Base-by-base conservation (phyloP, 1,140 invertebrate species). In the Chironomus tepperi region DNA sequence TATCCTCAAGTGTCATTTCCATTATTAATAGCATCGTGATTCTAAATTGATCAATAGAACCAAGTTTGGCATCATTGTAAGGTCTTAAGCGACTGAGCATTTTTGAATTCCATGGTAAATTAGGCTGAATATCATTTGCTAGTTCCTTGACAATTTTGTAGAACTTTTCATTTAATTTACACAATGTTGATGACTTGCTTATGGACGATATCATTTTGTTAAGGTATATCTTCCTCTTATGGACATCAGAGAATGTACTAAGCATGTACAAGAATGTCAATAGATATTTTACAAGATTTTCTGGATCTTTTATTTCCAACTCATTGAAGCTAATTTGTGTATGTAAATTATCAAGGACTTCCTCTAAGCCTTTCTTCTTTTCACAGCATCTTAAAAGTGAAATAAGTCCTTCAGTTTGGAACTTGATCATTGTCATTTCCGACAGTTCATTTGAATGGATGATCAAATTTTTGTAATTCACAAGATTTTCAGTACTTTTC, bases 31-130 rank as follows among this genome's bases (percentile, higher is more conserved):
- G 47, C 5, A 77, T 24, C 43, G 74, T 75, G 3, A 42, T 47
- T 57, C 43, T 21, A 43, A 65, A 57, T 75, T 75, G 57, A 42
- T 74, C 12, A 7, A 18, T 0, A 15, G 0, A 10, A 74, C 75
- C 24, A 12, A 73, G 9, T 7, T 70, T 72, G 3, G n/a, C 7
- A 0, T 24, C 75, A 2, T 74, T 75, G 74, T 82, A 82, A 16
- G 79, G 78, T 16, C 81, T 76, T 19, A 82, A 76, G 0, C 81
- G 77, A n/a, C 79, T 76, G 67, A 79, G 78, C 0, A 82, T 75
- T 73, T 76, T 78, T 1, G 73, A 75, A 57, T 82, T 79, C 81
- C 81, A 82, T n/a, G 81, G 81, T 6, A 82, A 57, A 19, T 70
- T 16, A 18, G 18, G 3, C 19, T 19, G 65, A 57, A 3, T 70